Evolutionary conservation across 2,113 vertebrate genomes (phyloP).

Genomic region (Ramphastos sulfuratus): DNA sequence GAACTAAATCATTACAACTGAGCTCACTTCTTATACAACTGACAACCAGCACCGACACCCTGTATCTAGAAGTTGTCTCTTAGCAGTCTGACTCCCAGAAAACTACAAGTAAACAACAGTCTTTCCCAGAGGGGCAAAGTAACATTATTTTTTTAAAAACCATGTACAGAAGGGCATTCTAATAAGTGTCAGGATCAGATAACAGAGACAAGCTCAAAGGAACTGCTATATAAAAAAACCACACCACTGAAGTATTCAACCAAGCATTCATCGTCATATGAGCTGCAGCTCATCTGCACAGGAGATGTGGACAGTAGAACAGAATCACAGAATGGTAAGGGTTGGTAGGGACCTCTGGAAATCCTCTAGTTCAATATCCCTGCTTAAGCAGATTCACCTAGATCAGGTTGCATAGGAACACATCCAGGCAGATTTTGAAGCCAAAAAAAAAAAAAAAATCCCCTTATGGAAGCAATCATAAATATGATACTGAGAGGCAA

Average conservation of each 20-base stretch:
- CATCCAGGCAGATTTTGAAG: too few species aligned
- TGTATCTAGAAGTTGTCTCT: not conserved
- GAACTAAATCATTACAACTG: not conserved
- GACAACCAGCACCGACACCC: not conserved
- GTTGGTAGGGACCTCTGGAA: too few species aligned
- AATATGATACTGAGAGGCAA: not conserved
- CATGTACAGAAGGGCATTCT: not conserved
- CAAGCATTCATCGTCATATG: not conserved
- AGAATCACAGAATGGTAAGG: too few species aligned
- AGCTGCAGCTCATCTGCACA: not conserved
- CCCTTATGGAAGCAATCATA: not conserved
- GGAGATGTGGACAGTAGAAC: too few species aligned
- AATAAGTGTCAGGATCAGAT: not conserved
- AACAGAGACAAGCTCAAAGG: not conserved
- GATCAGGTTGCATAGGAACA: too few species aligned
- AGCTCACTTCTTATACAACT: fast-evolving
- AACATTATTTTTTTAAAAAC: not conserved
- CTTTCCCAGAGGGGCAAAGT: not conserved
- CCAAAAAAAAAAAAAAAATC: too few species aligned
- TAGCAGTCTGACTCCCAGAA: not conserved
- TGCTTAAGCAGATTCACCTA: too few species aligned
- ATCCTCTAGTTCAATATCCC: too few species aligned
- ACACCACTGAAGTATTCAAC: not conserved
- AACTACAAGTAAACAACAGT: not conserved
- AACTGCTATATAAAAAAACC: not conserved